Evolutionary conservation across 92 coral and sea anemone genomes (phyloP).

Genomic region (Palythoa grandis): DNA sequence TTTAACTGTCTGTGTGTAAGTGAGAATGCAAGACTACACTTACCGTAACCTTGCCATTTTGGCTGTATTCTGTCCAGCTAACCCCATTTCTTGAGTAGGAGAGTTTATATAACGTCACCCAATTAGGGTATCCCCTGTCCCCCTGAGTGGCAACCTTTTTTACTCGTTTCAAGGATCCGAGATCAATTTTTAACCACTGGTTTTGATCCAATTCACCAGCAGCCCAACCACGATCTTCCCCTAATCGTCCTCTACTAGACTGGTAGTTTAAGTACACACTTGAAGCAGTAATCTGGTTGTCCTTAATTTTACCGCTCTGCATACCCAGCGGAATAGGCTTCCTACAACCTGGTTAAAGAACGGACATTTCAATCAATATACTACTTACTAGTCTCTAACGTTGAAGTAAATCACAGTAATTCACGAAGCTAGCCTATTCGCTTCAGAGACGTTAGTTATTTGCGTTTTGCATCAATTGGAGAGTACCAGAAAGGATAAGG

Average conservation of each 20-base stretch:
- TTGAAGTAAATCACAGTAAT: no score
- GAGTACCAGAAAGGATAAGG: no score
- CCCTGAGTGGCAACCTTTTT: slow-evolving; percentile 34
- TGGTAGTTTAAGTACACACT: slow-evolving; percentile 5
- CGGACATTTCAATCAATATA: neutral
- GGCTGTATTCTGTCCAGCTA: slow-evolving; percentile 24
- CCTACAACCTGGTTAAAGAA: slow-evolving; percentile 1
- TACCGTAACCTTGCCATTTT: slow-evolving; percentile 20
- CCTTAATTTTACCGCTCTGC: slow-evolving; percentile 27
- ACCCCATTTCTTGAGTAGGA: slow-evolving; percentile 28
- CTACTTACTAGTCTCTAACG: no score
- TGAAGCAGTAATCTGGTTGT: slow-evolving; percentile 37
- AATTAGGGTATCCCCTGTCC: slow-evolving; percentile 9
- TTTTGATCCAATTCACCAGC: neutral
- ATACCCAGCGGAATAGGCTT: slow-evolving; percentile 18
- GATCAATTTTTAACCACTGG: slow-evolving; percentile 34
- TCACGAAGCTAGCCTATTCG: no score
- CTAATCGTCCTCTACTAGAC: neutral
- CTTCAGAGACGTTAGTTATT: no score
- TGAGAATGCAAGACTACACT: neutral
- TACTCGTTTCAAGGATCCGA: slow-evolving; percentile 14
- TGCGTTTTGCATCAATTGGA: no score
- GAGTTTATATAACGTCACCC: slow-evolving; percentile 22
- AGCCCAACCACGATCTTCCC: slow-evolving; percentile 32
- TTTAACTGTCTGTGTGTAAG: neutral